These are phyloP conservation scores for Lagodon rhomboides DNA, from an alignment of 2,797 vertebrate genomes.

Conservation along the genomic window DNA sequence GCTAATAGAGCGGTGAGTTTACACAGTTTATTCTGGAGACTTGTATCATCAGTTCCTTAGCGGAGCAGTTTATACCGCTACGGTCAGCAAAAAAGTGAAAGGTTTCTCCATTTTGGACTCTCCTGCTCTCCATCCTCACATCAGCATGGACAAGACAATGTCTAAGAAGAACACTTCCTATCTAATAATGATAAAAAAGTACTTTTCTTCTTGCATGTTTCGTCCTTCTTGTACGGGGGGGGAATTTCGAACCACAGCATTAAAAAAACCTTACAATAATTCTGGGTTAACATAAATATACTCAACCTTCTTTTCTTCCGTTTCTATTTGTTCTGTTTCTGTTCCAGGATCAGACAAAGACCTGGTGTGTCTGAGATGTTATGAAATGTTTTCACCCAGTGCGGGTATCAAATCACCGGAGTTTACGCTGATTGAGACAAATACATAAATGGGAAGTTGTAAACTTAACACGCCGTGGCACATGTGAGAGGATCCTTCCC, in stretches of 20 bases:
- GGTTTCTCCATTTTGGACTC: too few relatives aligned
- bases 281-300: neutral
- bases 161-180: neutral
- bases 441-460: conserved; percentile 51
- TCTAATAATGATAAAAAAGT: neutral
- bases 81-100: too few relatives aligned
- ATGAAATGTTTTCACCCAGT: conserved; percentile 43
- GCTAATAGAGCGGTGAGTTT: too few relatives aligned
- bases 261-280: neutral
- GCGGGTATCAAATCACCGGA: conserved; percentile 46
- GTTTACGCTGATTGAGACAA: conserved; percentile 48
- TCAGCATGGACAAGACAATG: too few relatives aligned
- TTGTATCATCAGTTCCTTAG: too few relatives aligned
- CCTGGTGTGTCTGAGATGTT: conserved; percentile 27
- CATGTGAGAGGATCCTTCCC: conserved; percentile 47
- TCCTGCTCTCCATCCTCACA: too few relatives aligned
- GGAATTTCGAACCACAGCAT: neutral
- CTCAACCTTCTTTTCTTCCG: neutral
- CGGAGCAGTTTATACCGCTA: too few relatives aligned
- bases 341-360: conserved; percentile 32
- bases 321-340: conserved; percentile 1
- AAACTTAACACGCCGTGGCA: conserved; percentile 41
- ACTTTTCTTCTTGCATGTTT: neutral
- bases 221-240: neutral
- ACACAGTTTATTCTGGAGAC: too few relatives aligned